phyloP scores from a whole-genome alignment of 2,797 vertebrate species.

The Xyrichtys novacula region DNA sequence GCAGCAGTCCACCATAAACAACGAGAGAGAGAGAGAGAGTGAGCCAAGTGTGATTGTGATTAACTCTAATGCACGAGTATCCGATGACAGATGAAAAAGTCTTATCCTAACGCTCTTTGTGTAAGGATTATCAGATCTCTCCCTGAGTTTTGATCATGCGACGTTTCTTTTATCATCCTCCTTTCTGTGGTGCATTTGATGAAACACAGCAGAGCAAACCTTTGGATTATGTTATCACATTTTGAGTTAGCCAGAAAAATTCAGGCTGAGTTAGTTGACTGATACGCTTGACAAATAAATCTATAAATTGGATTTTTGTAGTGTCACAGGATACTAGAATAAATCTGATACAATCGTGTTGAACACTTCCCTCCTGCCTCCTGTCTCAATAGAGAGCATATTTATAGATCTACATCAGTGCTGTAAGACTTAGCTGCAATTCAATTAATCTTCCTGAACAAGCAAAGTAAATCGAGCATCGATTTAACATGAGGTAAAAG shows the following conservation, averaged over 20 bases:
- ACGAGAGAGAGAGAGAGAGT: no score
- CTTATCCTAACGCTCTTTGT: not conserved
- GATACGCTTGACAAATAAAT: not conserved
- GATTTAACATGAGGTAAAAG: slow-evolving; percentile 42
- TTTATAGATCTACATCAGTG: not conserved
- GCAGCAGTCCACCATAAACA: no score
- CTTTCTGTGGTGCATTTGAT: not conserved
- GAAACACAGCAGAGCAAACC: not conserved
- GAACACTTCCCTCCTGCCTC: not conserved
- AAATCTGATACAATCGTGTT: not conserved
- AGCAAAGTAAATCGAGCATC: slow-evolving; percentile 33
- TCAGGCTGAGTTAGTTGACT: not conserved
- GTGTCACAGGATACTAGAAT: not conserved
- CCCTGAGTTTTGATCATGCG: not conserved
- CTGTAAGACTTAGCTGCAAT: slow-evolving; percentile 2
- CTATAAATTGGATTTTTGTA: not conserved
- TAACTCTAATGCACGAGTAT: no score
- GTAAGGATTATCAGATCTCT: not conserved
- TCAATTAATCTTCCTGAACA: slow-evolving; percentile 27
- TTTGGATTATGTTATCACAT: not conserved
- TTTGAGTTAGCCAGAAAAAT: not conserved
- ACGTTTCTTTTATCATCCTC: slow-evolving; percentile 1
- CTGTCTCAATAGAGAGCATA: not conserved
- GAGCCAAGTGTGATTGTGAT: no score
- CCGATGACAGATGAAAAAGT: slow-evolving; percentile 2